Evolutionary conservation across 1,140 invertebrate genomes (phyloP), one percentile per base, ranked within the genome.

Genomic region (Lepidurus arcticus): DNA sequence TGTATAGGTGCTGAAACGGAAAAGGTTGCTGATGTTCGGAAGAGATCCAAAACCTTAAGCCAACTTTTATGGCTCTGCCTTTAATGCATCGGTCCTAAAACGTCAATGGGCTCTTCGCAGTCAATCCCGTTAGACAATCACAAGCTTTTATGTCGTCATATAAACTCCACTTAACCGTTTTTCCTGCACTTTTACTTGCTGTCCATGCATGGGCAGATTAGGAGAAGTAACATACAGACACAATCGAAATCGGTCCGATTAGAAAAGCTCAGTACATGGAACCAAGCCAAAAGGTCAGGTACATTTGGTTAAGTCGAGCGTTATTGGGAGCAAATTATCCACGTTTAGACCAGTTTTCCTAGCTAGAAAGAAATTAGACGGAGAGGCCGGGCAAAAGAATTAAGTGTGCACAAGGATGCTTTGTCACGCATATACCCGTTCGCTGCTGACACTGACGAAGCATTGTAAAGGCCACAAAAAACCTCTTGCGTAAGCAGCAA

Each of bases 11-110:
- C 16, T 65, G 53, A 65, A 13, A 10, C 53, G 53, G 53, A 65
- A 65, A 65, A 65, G n/a, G 16, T 9, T n/a, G 53, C 21, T 65
- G 53, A 65, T 65, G 53, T 65, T n/a, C 16, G 53, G 53, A 65
- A 65, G 53, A 65, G 53, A n/a, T 65, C 53, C 53, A 21, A 65
- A 65, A 65, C 53, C 53, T 65, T 65, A 21, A 65, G 53, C 53
- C 53, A 9, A 7, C 53, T 65, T 65, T 65, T 65, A 65, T 65
- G 53, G 53, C 53, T 26, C 26, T 65, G 47, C 13, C 47, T 65
- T 65, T 16, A 65, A 16, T 65, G 53, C 53, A 65, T 65, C 21
- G 53, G 53, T 65, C 53, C 53, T 65, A 65, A 65, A 65, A 65
- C 13, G 53, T 65, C 16, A 65, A 21, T 65, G 53, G 47, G 53